Percentiles rank a stretch among this genome's conserved stretches.
phyloP scores from a whole-genome alignment of 2,888 invertebrate species.

The Xylocampa areola region DNA sequence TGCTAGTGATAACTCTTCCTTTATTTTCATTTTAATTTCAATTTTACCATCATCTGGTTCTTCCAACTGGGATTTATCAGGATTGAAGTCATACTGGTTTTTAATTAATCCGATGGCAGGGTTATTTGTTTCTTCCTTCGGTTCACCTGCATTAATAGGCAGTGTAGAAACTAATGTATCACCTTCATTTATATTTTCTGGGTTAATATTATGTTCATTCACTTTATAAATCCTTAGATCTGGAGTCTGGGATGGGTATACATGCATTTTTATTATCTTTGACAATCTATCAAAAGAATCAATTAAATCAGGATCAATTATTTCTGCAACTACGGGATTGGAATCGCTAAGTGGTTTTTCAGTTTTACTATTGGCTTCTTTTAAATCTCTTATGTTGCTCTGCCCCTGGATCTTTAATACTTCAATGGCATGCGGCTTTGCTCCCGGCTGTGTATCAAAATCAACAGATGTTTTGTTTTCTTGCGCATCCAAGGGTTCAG shows the following conservation, averaged over 20 bases:
- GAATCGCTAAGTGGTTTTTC: neutral
- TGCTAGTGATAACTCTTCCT: conserved; percentile 1
- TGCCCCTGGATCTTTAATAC: neutral
- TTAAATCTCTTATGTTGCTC: conserved; percentile 11
- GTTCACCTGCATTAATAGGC: conserved; percentile 5
- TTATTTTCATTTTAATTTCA: conserved; percentile 5
- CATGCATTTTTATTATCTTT: conserved; percentile 68
- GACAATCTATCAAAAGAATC: conserved; percentile 68
- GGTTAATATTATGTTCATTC: conserved; percentile 15
- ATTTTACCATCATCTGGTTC: neutral
- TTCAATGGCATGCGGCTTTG: conserved; percentile 14
- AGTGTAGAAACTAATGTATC: neutral
- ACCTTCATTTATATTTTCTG: conserved; percentile 2
- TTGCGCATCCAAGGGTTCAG: conserved; percentile 34
- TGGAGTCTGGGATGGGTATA: conserved; percentile 68
- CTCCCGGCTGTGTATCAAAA: conserved; percentile 17
- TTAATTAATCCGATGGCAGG: conserved; percentile 43
- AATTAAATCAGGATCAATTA: conserved; percentile 56
- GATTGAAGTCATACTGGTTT: conserved; percentile 21
- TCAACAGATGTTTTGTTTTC: conserved; percentile 38
- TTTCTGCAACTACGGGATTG: conserved; percentile 7
- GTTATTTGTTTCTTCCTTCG: conserved; percentile 18
- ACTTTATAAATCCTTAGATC: conserved; percentile 60
- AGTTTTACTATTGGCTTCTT: conserved; percentile 5
- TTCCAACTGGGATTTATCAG: neutral